Evolutionary conservation across 2,113 vertebrate genomes (phyloP), one percentile per base, ranked within the genome.

Genomic region (Erythrocercus mccallii): DNA sequence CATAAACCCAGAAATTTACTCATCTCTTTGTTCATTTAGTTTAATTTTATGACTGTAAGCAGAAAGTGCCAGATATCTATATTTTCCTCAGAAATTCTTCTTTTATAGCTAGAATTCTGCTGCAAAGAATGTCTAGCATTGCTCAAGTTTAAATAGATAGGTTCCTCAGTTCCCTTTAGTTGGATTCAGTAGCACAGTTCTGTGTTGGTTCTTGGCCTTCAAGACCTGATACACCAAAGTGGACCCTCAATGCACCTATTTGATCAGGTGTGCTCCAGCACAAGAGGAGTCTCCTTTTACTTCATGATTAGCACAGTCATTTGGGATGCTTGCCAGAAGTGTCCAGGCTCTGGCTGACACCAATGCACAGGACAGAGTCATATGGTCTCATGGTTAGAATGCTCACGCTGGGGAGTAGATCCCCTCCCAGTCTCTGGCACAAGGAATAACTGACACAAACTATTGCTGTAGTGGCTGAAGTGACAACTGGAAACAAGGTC

Each of bases 361-460:
- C 30, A 92, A 5, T 5, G 44, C 31, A 18, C 6, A 27, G 4
- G 12, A 21, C 20, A 24, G 15, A 62, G 22, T 40, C 51, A 16
- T 2, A 2, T 0, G 1, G 17, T 25, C 45, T 13, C 12, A 0
- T 16, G 38, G 60, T 21, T 12, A 11, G 27, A 48, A 40, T 61
- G 33, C 12, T 42, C 5, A 0, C 15, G 18, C 9, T 22, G 9
- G 8, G 8, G 5, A 3, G 1, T 2, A 47, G 64, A 20, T 15
- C 19, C n/a, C 5, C 8, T 61, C 42, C 31, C 50, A 69, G 31
- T 8, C 17, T 44, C 70, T 71, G 35, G 15, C 40, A 56, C 18
- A 72, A 57, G 33, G 22, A 81, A 20, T n/a, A 61, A 45, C 28
- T 15, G 61, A 73, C 5, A 31, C 6, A 58, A 87, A 64, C 44